Base-by-base conservation (phyloP, 2,113 vertebrate genomes). In the Macaca mulatta region DNA sequence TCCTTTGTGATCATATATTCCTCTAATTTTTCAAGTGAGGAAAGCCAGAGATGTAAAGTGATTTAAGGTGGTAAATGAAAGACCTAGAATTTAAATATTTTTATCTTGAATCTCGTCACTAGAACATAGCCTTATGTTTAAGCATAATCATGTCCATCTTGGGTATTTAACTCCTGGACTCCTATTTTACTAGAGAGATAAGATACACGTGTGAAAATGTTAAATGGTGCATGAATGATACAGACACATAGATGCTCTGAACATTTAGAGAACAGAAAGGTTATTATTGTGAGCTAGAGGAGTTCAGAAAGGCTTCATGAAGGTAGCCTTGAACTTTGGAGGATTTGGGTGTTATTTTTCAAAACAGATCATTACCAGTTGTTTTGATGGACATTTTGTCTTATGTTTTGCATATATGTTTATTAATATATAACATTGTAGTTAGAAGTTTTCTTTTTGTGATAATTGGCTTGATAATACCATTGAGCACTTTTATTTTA, bases 71-170 rank as follows among this genome's bases (percentile, higher is more conserved):
- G n/a, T 35, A 25, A 81, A 5, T 85, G 38, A 59, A 70, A 81
- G 82, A 90, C 57, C 91, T 97, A 48, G 50, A 89, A 96, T 84
- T 95, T 45, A 75, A 89, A 70, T 92, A 55, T 89, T 83, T 83
- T n/a, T 25, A 27, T 81, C 8, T 59, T 83, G 43, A 74, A 17
- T 89, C 67, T 79, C 16, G 23, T 67, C 59, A 38, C 2, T 75
- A 80, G 69, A 74, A 38, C 52, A 77, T 40, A 87, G 40, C n/a
- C 38, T 82, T 79, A 30, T 77, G 48, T 40, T 93, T 8, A 96
- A 77, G 52, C 17, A n/a, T 55, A 74, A 59, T 72, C 78, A n/a
- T 14, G 1, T 93, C 38, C 43, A 81, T 84, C n/a, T 18, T 74
- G n/a, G 38, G 8, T 77, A 45, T 32, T 38, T 72, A 52, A 2